Conservation (phyloP, 1,140 invertebrate genomes). For the Sminthurinus signatus region DNA sequence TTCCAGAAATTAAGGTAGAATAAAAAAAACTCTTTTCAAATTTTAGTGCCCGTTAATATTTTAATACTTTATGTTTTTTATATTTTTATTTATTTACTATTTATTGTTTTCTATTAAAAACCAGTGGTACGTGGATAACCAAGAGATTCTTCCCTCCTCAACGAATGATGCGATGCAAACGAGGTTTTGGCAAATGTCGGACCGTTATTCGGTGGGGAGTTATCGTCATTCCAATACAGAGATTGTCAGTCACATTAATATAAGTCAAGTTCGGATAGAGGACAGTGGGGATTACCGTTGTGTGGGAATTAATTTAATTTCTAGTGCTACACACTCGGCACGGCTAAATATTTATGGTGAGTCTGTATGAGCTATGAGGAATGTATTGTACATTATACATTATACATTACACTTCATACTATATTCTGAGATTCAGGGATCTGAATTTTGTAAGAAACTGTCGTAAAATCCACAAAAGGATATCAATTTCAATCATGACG, state of each 20-base stretch:
- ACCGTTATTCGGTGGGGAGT: constrained; percentile 28
- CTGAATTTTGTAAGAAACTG: too few relatives aligned
- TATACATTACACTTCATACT: too few relatives aligned
- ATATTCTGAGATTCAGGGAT: too few relatives aligned
- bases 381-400: too few relatives aligned
- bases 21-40: too few relatives aligned
- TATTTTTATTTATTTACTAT: too few relatives aligned
- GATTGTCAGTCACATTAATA: constrained; percentile 51
- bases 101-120: too few relatives aligned
- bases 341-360: constrained; percentile 49
- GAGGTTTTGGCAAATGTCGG: constrained; percentile 28
- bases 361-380: too few relatives aligned
- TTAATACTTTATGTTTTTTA: too few relatives aligned
- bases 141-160: constrained; percentile 35
- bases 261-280: constrained; percentile 46
- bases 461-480: too few relatives aligned
- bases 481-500: too few relatives aligned
- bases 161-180: constrained; percentile 17
- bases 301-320: constrained; percentile 45
- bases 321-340: constrained; percentile 43
- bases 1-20: constrained; percentile 46
- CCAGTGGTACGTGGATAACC: constrained; percentile 45
- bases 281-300: constrained; percentile 50
- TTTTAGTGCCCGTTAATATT: too few relatives aligned
- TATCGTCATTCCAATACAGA: constrained; percentile 37